These are phyloP conservation scores for Tipula confusa DNA, from an alignment of 2,888 invertebrate species.

Conservation along the genomic window DNA sequence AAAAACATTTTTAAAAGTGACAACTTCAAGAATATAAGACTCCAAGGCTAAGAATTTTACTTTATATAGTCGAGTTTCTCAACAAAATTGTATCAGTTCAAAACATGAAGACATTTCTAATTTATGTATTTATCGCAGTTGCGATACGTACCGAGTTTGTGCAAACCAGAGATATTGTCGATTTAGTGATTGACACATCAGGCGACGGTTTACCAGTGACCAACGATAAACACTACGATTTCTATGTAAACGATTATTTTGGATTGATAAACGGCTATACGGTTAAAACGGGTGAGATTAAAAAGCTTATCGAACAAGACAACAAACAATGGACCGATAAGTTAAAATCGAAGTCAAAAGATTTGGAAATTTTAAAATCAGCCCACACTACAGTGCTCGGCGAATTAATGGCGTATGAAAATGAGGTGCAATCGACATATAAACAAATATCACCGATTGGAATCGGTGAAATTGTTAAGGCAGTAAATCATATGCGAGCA, in stretches of 20 bases:
- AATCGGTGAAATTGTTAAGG: neutral
- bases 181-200: neutral
- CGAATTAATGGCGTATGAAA: neutral
- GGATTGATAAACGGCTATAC: neutral
- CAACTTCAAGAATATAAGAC: neutral
- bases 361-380: neutral
- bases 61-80: neutral
- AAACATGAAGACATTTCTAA: neutral
- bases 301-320: neutral
- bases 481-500: neutral
- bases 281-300: neutral
- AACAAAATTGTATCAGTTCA: neutral
- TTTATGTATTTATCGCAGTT: neutral
- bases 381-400: neutral
- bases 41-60: neutral
- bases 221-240: neutral
- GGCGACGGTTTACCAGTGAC: neutral
- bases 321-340: neutral
- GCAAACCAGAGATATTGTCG: neutral
- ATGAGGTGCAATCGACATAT: neutral
- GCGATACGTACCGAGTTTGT: neutral
- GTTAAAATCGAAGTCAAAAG: neutral
- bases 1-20: neutral
- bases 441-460: neutral
- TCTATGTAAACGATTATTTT: neutral